Conservation (phyloP, 1,140 invertebrate species). For the Hypothenemus hampei region DNA sequence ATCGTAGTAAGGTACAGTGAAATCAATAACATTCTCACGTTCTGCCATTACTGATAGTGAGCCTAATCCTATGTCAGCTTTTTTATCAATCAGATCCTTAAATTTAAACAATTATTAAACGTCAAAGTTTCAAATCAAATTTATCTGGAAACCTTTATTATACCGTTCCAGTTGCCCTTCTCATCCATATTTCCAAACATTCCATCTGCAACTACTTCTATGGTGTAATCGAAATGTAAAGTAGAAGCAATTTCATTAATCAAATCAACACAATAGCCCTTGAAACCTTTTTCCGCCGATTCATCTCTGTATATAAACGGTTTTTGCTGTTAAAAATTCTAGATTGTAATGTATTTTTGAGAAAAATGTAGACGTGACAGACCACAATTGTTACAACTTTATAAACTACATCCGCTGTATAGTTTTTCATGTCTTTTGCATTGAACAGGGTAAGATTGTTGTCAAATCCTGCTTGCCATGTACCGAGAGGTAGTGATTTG, state of each 20-base stretch:
- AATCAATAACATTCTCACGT: constrained; percentile 89
- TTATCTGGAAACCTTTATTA: constrained; percentile 58
- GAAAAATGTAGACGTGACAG: constrained; percentile 1
- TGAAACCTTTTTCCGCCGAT: constrained; percentile 61
- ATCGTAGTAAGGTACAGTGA: constrained; percentile 94
- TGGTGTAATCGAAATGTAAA: constrained; percentile 85
- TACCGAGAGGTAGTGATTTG: constrained; percentile 57
- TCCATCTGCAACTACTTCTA: constrained; percentile 70
- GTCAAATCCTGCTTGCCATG: constrained; percentile 63
- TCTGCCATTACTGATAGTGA: constrained; percentile 91
- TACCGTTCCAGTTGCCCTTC: constrained; percentile 85
- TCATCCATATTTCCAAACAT: constrained; percentile 82
- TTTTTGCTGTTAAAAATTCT: constrained; percentile 58
- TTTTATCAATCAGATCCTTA: constrained; percentile 78
- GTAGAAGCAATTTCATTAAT: constrained; percentile 77
- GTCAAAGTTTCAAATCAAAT: background rate
- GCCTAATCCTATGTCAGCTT: constrained; percentile 84
- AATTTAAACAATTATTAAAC: background rate
- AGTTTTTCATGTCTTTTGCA: constrained; percentile 62
- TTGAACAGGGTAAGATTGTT: constrained; percentile 59
- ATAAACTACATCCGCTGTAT: constrained; percentile 68
- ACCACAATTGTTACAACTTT: constrained; percentile 36
- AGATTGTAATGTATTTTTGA: background rate
- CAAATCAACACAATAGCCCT: constrained; percentile 91
- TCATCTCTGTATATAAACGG: constrained; percentile 80